Percentiles rank a stretch among this genome's conserved stretches.
phyloP scores from a whole-genome alignment of 2,113 vertebrate species.

The Crotalus horridus region DNA sequence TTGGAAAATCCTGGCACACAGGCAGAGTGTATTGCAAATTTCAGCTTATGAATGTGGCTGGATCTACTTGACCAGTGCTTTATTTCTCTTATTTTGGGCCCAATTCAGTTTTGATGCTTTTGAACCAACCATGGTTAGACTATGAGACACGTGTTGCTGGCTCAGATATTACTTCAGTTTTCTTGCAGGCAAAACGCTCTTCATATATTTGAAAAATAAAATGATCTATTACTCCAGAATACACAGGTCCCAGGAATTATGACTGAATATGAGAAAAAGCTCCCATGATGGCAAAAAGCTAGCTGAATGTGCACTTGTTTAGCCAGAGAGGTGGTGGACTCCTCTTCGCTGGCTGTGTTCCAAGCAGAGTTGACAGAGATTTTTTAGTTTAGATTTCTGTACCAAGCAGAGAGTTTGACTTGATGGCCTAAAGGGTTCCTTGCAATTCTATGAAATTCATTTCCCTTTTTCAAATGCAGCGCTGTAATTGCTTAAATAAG shows the following conservation, averaged over 20 bases:
- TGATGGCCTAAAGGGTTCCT: neutral
- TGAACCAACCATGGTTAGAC: neutral
- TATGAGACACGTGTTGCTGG: neutral
- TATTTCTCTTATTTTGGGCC: neutral
- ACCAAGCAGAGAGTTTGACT: neutral
- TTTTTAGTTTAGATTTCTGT: neutral
- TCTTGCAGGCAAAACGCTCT: neutral
- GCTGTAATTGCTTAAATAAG: neutral
- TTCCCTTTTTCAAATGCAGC: neutral
- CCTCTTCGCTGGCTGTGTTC: neutral
- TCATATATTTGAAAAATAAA: neutral
- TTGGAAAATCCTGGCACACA: neutral
- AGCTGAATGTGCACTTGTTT: neutral
- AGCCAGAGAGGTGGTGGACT: neutral
- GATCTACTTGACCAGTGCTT: neutral
- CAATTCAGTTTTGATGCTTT: neutral
- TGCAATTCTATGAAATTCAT: neutral
- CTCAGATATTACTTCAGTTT: neutral
- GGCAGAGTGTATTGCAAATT: slow-evolving; percentile 3
- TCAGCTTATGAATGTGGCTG: neutral
- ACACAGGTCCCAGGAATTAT: neutral
- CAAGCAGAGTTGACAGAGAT: neutral
- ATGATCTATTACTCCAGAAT: neutral
- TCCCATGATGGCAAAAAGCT: neutral
- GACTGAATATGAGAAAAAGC: neutral